These are phyloP conservation scores for Drosophila niveifrons DNA, from an alignment of 2,888 invertebrate species.

Conservation along the genomic window DNA sequence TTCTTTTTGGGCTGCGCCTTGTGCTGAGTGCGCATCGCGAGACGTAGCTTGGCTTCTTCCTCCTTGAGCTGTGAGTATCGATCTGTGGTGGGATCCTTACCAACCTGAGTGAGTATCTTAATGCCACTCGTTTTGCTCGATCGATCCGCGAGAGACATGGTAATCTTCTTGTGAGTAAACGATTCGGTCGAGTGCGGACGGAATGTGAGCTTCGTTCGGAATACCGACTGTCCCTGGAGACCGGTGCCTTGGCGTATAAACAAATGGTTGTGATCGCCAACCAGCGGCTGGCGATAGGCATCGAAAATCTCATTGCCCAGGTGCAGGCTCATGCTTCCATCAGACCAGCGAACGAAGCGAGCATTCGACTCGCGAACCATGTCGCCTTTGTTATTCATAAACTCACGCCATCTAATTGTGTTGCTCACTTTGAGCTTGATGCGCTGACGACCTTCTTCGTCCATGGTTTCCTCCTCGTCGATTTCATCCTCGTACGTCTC, in stretches of 20 bases:
- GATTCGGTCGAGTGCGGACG: slow-evolving; percentile 99
- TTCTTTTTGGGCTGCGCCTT: slow-evolving; percentile 87
- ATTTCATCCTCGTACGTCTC: slow-evolving; percentile 99
- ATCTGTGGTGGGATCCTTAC: slow-evolving; percentile 95
- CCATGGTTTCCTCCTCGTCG: slow-evolving; percentile 98
- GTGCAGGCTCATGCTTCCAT: slow-evolving; percentile 98
- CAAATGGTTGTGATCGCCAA: slow-evolving; percentile 98
- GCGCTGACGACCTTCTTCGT: slow-evolving; percentile 96
- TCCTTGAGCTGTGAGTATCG: slow-evolving; percentile 97
- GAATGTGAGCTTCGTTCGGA: slow-evolving; percentile 98
- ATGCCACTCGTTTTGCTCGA: slow-evolving; percentile 97
- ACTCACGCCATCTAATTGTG: slow-evolving; percentile 97
- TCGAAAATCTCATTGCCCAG: slow-evolving; percentile 99
- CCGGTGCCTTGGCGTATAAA: slow-evolving; percentile 99
- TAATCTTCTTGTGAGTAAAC: slow-evolving; percentile 99
- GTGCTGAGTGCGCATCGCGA: slow-evolving; percentile 90
- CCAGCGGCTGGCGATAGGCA: slow-evolving; percentile 96
- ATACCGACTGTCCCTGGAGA: slow-evolving; percentile 98
- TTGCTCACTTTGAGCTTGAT: slow-evolving; percentile 98
- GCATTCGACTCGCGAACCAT: slow-evolving; percentile 96
- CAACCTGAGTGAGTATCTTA: slow-evolving; percentile 94
- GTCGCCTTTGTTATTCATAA: slow-evolving; percentile 92
- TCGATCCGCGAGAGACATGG: slow-evolving; percentile 97
- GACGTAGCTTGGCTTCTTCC: slow-evolving; percentile 97
- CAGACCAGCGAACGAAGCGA: slow-evolving; percentile 98